Conservation (phyloP, 30 jellyfish, hydroid and myxozoan genomes). For the Rhopilema esculentum region DNA sequence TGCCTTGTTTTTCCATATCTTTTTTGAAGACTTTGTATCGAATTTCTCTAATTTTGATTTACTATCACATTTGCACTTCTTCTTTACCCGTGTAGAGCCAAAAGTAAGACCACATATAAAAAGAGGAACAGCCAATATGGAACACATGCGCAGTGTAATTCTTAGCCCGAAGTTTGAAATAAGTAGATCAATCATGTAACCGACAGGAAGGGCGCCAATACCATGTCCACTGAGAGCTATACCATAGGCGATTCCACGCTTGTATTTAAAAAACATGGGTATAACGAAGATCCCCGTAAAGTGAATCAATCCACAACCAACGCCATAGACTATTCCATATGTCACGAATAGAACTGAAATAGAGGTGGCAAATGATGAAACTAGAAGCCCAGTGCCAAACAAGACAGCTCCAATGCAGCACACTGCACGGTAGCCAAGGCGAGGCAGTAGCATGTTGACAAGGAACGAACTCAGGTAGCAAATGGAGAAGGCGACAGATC, state of each 20-base stretch:
- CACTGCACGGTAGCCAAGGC: constrained; percentile 68
- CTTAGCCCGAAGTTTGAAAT: constrained; percentile 42
- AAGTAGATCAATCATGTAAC: constrained; percentile 46
- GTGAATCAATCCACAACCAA: constrained; percentile 52
- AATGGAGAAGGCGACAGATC: constrained; percentile 55
- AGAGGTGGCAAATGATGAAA: constrained; percentile 45
- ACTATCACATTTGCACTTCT: constrained; percentile 2
- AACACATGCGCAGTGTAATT: constrained; percentile 37
- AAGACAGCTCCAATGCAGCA: constrained; percentile 64
- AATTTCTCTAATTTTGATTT: not conserved
- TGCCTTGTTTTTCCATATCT: constrained; percentile 50
- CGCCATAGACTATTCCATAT: constrained; percentile 59
- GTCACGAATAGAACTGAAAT: constrained; percentile 41
- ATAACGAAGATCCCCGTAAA: constrained; percentile 52
- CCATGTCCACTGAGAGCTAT: constrained; percentile 73
- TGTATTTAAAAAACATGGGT: constrained; percentile 58
- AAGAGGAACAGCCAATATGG: constrained; percentile 61
- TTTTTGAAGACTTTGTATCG: constrained; percentile 2
- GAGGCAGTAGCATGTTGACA: constrained; percentile 60
- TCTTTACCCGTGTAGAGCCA: constrained; percentile 26
- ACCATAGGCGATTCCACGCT: constrained; percentile 65
- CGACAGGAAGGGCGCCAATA: constrained; percentile 72
- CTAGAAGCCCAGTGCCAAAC: constrained; percentile 58
- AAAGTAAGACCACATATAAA: constrained; percentile 56
- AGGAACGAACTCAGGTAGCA: constrained; percentile 44